Conservation (phyloP, 2,113 vertebrate species). For the Poeciliopsis prolifica region DNA sequence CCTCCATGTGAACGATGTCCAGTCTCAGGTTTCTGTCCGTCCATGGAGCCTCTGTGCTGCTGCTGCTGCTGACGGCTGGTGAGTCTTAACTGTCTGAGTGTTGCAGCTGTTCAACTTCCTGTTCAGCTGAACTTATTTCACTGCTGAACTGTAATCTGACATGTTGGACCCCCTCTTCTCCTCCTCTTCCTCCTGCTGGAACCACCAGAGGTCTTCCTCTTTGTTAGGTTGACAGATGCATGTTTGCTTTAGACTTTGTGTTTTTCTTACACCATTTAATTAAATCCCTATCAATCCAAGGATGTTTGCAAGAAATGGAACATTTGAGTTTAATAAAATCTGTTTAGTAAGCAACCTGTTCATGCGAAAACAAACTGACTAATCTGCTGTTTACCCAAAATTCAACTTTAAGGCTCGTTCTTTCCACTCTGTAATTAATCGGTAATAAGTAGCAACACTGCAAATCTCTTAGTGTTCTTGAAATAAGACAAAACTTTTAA, state of each 20-base stretch:
- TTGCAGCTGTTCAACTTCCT: constrained; percentile 56
- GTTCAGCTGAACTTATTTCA: constrained; percentile 24
- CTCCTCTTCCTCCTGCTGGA: neutral
- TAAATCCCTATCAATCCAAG: neutral
- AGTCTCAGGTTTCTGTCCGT: constrained; percentile 30
- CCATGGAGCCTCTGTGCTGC: constrained; percentile 31
- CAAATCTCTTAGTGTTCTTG: too few relatives aligned
- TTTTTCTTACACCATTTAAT: too few relatives aligned
- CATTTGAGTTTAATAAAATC: neutral
- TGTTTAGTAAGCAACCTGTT: neutral
- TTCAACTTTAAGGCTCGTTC: neutral
- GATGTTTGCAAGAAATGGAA: neutral
- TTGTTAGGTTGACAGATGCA: neutral
- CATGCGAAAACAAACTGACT: neutral
- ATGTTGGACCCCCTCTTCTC: neutral
- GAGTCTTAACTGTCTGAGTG: constrained; percentile 42
- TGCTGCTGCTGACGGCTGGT: constrained; percentile 53
- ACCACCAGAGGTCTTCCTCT: neutral
- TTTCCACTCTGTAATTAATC: neutral
- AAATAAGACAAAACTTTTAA: too few relatives aligned
- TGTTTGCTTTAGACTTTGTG: neutral
- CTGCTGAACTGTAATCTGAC: constrained; percentile 5
- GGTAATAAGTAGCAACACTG: too few relatives aligned
- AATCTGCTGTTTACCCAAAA: neutral
- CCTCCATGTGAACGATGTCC: constrained; percentile 42